Evolutionary conservation across 2,888 invertebrate species (phyloP).

Genomic region (Eremobia ochroleuca): DNA sequence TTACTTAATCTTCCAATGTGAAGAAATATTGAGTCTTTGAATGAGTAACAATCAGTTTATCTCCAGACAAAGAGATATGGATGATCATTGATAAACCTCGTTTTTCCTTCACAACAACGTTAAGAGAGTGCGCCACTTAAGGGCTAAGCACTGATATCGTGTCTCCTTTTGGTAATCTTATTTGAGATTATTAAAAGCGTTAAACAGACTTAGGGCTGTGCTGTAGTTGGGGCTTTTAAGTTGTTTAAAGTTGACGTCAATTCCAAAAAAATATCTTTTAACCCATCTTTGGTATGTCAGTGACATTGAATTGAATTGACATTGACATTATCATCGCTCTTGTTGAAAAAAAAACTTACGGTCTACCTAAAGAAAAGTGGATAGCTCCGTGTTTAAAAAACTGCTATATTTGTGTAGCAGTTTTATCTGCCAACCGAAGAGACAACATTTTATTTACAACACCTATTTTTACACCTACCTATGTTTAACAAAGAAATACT

Average conservation of each 20-base stretch:
- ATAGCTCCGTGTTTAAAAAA: too few species aligned
- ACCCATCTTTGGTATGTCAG: too few species aligned
- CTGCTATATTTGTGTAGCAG: too few species aligned
- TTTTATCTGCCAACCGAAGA: too few species aligned
- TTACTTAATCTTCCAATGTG: background rate
- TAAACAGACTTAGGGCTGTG: background rate
- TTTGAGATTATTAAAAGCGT: background rate
- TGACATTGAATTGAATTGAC: too few species aligned
- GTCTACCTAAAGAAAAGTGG: background rate
- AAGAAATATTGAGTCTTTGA: background rate
- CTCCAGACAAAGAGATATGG: constrained; percentile 14
- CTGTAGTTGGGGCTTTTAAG: too few species aligned
- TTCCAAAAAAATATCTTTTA: background rate
- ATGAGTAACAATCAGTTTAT: constrained; percentile 9
- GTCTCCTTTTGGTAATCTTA: background rate
- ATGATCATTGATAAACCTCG: constrained; percentile 6
- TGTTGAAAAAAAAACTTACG: too few species aligned
- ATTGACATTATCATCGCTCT: too few species aligned
- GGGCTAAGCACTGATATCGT: background rate
- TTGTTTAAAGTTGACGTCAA: background rate
- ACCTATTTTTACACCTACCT: too few species aligned
- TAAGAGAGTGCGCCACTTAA: background rate
- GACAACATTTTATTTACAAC: too few species aligned
- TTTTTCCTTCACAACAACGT: constrained; percentile 17
- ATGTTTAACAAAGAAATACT: too few species aligned